Base-by-base conservation (phyloP, 2,797 vertebrate species). In the Epinephelus malabaricus region DNA sequence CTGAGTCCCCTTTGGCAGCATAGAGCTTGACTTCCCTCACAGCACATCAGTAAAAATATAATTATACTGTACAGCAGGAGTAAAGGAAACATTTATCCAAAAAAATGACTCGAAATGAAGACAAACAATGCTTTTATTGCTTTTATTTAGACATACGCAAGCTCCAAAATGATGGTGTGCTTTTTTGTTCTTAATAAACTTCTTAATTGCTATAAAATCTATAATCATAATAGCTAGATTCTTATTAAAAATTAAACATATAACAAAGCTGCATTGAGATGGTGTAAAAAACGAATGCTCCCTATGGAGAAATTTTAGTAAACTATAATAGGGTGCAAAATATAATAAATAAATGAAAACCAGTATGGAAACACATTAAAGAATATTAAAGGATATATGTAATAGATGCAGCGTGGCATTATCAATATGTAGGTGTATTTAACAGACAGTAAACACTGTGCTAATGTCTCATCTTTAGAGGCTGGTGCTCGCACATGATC, bases 181-280 rank as follows among this genome's bases (percentile, higher is more conserved):
- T 58, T 65, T 72, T 79, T 82, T 74, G 47, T 27, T 76, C 78
- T 69, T 68, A 81, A 76, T 76, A 69, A 45, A 66, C 60, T 65
- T 83, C 34, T 84, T 74, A 86, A 86, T 69, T 85, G 79, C 66
- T 59, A 25, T 73, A 81, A 83, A 83, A 82, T 69, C 21, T 86
- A 61, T 87, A 69, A 71, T 73, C 25, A 43, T 85, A 85, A 88
- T 71, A 66, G 79, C 64, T 5, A 27, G 23, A 71, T 54, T 85
- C 66, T 79, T 72, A 92, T 92, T 91, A 90, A 91, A 90, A 88
- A 89, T 92, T 81, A 61, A 92, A 68, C 59, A 59, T 19, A 17
- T 73, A 87, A 83, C 19, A 72, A 87, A 86, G 62, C 76, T 25
- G 15, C 0, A 51, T 30, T 58, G 23, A 79, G 74, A 79, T 66